Base-by-base conservation (phyloP, 1,140 invertebrate species). In the Heliothis subflexa region DNA sequence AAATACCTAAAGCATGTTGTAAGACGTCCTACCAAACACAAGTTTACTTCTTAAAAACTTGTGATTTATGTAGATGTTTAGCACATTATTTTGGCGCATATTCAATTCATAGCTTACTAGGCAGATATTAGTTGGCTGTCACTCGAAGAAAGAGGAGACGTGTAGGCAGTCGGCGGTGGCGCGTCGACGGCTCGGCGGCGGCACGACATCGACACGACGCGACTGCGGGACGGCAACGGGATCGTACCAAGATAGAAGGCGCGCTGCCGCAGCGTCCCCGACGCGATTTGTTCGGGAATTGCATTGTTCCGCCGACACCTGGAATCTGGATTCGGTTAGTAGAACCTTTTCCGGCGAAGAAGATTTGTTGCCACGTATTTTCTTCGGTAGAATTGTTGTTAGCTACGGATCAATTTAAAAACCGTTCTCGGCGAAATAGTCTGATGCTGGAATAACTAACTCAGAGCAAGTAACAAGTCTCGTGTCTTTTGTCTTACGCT, bases 261-360 rank as follows among this genome's bases (percentile, higher is more conserved):
- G 68, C 80, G 16, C 49, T 78, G 33, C 78, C 62, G 77, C 57
- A 25, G 49, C 80, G 80, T 81, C 45, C 54, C 33, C 78, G 81
- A 83, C 72, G 78, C 85, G 79, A 90, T 89, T 90, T 89, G 85
- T 88, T 84, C 82, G 61, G 71, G 85, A 87, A 89, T 91, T 91
- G 89, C 86, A 88, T 89, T 89, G 86, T 89, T 85, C 84, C 82
- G 81, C 62, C 71, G 84, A 88, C 88, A 89, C 87, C 86, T 89
- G 87, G 86, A 91, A 85, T 86, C 85, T 85, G 86, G 82, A 88
- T 89, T 89, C 81, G 82, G 86, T 86, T 88, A 86, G 84, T 72
- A 78, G 73, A 77, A 83, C 81, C 76, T 79, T 83, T 81, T 82
- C 57, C 72, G 25, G 52, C 14, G 21, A 80, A 78, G 78, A 70